Base-by-base conservation (phyloP, 2,797 vertebrate species). In the Austrolebias charrua region DNA sequence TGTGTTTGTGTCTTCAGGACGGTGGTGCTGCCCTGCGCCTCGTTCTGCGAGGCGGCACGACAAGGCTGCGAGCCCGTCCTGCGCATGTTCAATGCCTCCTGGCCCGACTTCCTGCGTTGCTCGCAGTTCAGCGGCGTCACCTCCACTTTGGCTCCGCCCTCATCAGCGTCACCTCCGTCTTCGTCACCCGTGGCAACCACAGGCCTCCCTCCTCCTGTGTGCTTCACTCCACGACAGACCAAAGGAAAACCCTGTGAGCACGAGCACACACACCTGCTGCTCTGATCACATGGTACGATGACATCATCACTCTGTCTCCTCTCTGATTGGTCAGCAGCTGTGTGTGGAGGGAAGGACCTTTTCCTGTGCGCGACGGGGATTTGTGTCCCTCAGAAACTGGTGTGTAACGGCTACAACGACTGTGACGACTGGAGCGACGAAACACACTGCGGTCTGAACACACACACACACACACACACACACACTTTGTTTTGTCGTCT, bases 341-440 rank as follows among this genome's bases (percentile, higher is more conserved):
- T 95, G 10, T 98, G 96, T 0, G 92, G 94, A 4, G 92, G 92
- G 45, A 87, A 88, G 1, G 92, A 96, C 62, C 90, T 84, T 83
- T 98, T 97, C 63, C 90, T 94, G 76, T 98, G 97, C 55, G 76
- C 90, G 49, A 95, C 91, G 0, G 96, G 95, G 20, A 80, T 95
- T 66, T 98, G 97, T 42, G 73, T 98, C 66, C 91, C 93, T 2
- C 88, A 89, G 79, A 96, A 95, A 63, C 90, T 98, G 55, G 92
- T 93, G 54, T 98, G 97, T 62, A 98, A 98, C 0, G 93, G 96
- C 40, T 95, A 95, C 91, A 98, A 98, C 0, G 97, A 98, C 90
- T 98, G 97, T 14, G 93, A 93, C 14, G 97, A 98, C 62, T 98
- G 97, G 97, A 98, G 96, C 3, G 97, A 98, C 8, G 96, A 98